Evolutionary conservation across 2,888 invertebrate species (phyloP).

Genomic region (Vanessa cardui): DNA sequence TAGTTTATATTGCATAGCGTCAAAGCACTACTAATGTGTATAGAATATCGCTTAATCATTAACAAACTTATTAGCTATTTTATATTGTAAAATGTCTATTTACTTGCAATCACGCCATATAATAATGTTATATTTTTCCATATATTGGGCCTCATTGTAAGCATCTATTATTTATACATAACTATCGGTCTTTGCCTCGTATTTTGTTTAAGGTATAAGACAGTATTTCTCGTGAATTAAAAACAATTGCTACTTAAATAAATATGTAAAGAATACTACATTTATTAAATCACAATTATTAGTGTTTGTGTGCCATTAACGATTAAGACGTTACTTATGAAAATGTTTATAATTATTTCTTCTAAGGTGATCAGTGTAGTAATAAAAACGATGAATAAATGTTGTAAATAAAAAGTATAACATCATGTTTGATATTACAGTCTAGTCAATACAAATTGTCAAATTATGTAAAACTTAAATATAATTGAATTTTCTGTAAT

Average conservation of each 20-base stretch:
- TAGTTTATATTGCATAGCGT: neutral
- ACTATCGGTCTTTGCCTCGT: neutral
- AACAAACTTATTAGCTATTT: neutral
- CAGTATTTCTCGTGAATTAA: slow-evolving; percentile 9
- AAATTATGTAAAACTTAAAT: slow-evolving; percentile 16
- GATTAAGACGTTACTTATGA: slow-evolving; percentile 14
- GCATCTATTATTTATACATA: neutral
- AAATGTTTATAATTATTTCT: slow-evolving; percentile 4
- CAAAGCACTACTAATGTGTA: neutral
- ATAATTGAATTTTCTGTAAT: slow-evolving; percentile 28
- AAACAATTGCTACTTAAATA: slow-evolving; percentile 8
- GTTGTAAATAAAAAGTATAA: slow-evolving; percentile 37
- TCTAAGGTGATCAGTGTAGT: slow-evolving; percentile 17
- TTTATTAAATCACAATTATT: slow-evolving; percentile 23
- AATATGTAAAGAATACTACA: neutral
- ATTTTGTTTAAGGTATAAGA: neutral
- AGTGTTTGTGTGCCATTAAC: slow-evolving; percentile 34
- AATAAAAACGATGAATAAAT: slow-evolving; percentile 14
- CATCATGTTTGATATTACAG: slow-evolving; percentile 43
- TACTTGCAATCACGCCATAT: neutral
- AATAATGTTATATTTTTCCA: neutral
- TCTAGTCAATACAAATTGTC: slow-evolving; percentile 55
- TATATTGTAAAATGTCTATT: neutral
- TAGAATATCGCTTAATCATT: neutral
- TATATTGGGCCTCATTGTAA: neutral